Base-by-base conservation (phyloP, 2,888 invertebrate species). In the Drosophila heteroneura region DNA sequence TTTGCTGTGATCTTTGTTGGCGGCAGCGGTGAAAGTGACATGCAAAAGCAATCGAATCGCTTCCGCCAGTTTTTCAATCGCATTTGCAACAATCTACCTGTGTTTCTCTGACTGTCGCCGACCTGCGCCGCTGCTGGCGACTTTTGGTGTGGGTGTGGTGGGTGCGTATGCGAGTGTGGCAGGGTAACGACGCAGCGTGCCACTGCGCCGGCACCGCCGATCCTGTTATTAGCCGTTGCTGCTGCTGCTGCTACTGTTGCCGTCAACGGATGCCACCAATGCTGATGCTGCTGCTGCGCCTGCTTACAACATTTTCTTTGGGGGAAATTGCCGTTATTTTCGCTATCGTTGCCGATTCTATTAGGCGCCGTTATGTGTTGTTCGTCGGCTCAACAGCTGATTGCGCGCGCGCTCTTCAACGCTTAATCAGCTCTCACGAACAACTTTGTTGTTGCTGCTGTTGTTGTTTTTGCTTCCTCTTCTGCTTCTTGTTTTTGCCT, bases 1-100 rank as follows among this genome's bases (percentile, higher is more conserved):
- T 26, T 53, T 57, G 54, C 32, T 16, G 59, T 33, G 54, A 44
- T 33, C 52, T 63, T 47, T 61, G 58, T 32, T 62, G 41, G 68
- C 69, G 80, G 83, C 73, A 86, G 70, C 70, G 91, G 93, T 89
- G 93, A 93, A 93, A 93, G 93, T 93, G 93, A 92, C 93, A 92
- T 91, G 89, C 86, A 92, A 91, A 93, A 92, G 89, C 91, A 89
- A 85, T 84, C 76, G 82, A 84, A 84, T 80, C 60, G 79, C 90
- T 86, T 86, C 85, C 85, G 85, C 87, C 79, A 89, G 53, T 52
- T 32, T 35, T 35, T 28, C 33, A 33, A 19, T 35, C 49, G 47
- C 16, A 44, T 52, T 41, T 19, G 54, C 49, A 39, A 47, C 49
- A 47, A 57, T 71, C 51, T 67, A 80, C 81, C 74, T 83, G 68